Conservation (phyloP, 1,140 invertebrate genomes). For the Leptinotarsa lineolata region DNA sequence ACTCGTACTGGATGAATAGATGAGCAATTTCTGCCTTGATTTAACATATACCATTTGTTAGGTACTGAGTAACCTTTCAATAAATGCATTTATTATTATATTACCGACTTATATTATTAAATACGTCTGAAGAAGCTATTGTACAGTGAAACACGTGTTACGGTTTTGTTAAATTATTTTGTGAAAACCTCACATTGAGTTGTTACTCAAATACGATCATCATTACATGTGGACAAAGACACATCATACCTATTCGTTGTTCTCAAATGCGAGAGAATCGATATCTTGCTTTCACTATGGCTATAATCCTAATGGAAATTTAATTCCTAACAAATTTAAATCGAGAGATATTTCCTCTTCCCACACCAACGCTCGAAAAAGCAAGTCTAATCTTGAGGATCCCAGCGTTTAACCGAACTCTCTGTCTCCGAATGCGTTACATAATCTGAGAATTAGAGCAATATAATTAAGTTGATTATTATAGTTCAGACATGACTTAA, state of each 20-base stretch:
- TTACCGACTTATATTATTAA: no score
- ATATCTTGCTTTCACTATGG: not conserved
- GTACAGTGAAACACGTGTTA: not conserved
- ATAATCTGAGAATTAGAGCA: constrained; percentile 3
- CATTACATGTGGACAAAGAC: not conserved
- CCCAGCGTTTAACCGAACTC: constrained; percentile 1
- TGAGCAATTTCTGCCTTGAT: no score
- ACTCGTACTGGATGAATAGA: no score
- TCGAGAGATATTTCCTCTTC: constrained; percentile 2
- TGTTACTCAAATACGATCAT: not conserved
- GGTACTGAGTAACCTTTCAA: no score
- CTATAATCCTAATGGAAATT: not conserved
- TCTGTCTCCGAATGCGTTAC: constrained; percentile 5
- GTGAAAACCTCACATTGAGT: not conserved
- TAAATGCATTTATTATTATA: no score
- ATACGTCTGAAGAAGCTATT: no score
- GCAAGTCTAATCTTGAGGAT: not conserved
- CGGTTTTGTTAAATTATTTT: not conserved
- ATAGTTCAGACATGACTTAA: constrained; percentile 5
- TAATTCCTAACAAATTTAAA: constrained; percentile 1
- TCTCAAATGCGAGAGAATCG: not conserved
- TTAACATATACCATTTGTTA: no score
- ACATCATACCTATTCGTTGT: not conserved
- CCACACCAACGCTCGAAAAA: not conserved
- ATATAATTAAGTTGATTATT: constrained; percentile 5